Evolutionary conservation across 2,113 vertebrate genomes (phyloP).

Genomic region (Cyanoderma ruficeps): DNA sequence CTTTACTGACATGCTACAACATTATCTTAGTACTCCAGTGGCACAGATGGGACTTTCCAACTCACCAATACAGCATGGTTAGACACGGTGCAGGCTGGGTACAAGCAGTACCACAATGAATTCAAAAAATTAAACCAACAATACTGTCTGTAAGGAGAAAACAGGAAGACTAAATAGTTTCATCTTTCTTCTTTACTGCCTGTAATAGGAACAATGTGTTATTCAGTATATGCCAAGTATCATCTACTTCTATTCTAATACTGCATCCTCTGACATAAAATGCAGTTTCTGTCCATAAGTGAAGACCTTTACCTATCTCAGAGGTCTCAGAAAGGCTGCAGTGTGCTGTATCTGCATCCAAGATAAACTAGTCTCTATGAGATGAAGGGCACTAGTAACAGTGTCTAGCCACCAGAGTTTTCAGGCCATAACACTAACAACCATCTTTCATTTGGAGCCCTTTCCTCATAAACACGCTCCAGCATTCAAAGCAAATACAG

Average conservation of each 20-base stretch:
- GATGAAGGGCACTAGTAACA: background rate
- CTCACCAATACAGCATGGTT: background rate
- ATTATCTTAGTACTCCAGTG: background rate
- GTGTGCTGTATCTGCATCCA: background rate
- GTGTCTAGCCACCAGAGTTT: background rate
- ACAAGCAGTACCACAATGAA: background rate
- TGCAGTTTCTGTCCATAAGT: background rate
- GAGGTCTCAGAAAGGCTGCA: background rate
- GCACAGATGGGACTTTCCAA: background rate
- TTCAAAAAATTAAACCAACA: background rate
- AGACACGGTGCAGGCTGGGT: rapidly evolving
- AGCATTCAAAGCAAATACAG: background rate
- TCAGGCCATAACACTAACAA: background rate
- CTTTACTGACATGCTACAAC: background rate
- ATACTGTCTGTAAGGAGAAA: background rate
- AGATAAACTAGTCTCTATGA: background rate
- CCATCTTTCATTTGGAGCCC: background rate
- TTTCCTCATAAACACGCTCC: background rate
- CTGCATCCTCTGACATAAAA: background rate
- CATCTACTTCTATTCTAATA: background rate
- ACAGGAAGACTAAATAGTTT: background rate
- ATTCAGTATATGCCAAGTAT: background rate
- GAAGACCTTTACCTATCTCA: background rate
- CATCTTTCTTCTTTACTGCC: background rate
- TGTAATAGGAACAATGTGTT: background rate